A percentile compares a stretch with the other conserved stretches of the same genome.
Conservation (phyloP, 2,888 invertebrate genomes). For the Balanococcus diminutus region DNA sequence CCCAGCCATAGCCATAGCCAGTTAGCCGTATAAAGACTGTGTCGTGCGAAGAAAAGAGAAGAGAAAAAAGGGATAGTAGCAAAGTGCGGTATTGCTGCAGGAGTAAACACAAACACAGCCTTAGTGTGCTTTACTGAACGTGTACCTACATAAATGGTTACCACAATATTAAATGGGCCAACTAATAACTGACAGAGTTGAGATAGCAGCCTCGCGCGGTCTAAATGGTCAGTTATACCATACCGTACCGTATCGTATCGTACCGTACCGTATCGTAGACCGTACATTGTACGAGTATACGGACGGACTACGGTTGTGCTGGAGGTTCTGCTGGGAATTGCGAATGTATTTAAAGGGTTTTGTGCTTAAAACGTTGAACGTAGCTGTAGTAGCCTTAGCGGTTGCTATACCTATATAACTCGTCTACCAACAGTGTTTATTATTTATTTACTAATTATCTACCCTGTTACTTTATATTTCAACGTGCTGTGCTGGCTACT, state of each 20-base stretch:
- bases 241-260: no score
- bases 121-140: neutral
- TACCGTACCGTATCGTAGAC: no score
- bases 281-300: no score
- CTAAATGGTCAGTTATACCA: conserved; percentile 29
- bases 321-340: conserved; percentile 22
- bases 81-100: neutral
- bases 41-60: neutral
- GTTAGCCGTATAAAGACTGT: no score
- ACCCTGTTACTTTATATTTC: conserved; percentile 35
- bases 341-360: conserved; percentile 40
- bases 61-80: neutral
- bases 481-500: neutral
- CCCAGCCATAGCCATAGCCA: no score
- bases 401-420: neutral
- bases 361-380: no score
- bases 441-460: conserved; percentile 38
- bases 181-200: conserved; percentile 35
- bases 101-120: neutral
- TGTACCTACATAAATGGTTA: conserved; percentile 26
- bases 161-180: conserved; percentile 36
- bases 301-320: neutral
- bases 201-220: conserved; percentile 19
- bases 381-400: no score
- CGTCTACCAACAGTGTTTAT: conserved; percentile 34